Evolutionary conservation across 2,797 vertebrate species (phyloP), one percentile per base, ranked within the genome.

Genomic region (Leptodactylus fallax): DNA sequence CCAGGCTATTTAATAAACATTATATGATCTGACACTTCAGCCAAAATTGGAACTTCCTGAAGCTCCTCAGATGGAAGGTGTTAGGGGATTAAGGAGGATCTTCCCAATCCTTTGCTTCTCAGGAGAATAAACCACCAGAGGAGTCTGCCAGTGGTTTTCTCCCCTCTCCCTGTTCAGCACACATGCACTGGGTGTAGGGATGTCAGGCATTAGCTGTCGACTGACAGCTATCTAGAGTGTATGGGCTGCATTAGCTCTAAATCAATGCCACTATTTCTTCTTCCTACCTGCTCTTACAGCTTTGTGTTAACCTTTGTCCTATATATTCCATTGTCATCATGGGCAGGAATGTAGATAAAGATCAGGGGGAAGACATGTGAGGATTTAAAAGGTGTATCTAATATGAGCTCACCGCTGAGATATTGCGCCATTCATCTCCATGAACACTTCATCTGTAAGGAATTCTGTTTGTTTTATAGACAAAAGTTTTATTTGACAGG

Each of bases 311-410:
- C 88, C 85, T 89, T 86, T 89, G 72, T 86, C 88, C 85, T 69
- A 79, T 53, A 89, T 71, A 77, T 79, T 63, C 88, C 82, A 79
- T 83, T 86, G 88, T 89, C 81, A 83, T 45, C 85, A 69, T 45
- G 27, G 53, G 21, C 10, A 83, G 85, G 88, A 89, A 89, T 87
- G 88, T 81, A 89, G 85, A 89, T 86, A 89, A 86, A 14, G 63
- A 89, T 89, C 85, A 69, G 61, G 51, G 45, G 13, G 56, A 69
- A 61, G 84, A 83, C 79, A 81, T 74, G 56, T 88, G 61, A 65
- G 81, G 67, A 88, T 85, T 65, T 23, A 82, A 74, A 60, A 82
- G 69, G 63, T 79, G 79, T 69, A 81, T 72, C 87, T 80, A 76
- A 69, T 67, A 81, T 85, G 72, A 67, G 81, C 87, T 79, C 81